These are phyloP conservation scores for Sturnus vulgaris DNA, from an alignment of 2,113 vertebrate genomes.

Conservation along the genomic window DNA sequence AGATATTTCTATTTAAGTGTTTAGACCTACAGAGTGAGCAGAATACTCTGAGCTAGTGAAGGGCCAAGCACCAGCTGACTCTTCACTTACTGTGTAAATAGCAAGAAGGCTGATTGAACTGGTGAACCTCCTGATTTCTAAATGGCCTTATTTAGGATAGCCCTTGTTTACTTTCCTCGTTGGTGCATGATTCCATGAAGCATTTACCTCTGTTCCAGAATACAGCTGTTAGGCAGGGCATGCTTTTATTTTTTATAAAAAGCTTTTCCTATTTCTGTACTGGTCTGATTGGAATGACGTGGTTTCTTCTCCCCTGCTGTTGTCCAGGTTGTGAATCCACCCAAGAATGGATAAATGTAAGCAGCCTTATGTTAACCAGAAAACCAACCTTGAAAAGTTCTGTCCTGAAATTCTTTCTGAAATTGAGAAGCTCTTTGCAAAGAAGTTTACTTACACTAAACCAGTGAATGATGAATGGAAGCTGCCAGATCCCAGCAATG, in stretches of 20 bases:
- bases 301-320: neutral
- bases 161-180: neutral
- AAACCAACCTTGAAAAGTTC: slow-evolving; percentile 41
- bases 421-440: slow-evolving; percentile 78
- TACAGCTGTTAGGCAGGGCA: neutral
- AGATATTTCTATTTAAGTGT: neutral
- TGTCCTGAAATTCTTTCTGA: slow-evolving; percentile 74
- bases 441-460: slow-evolving; percentile 80
- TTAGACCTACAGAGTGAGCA: neutral
- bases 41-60: neutral
- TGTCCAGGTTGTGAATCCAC: slow-evolving; percentile 37
- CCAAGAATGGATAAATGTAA: slow-evolving; percentile 81
- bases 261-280: neutral
- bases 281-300: neutral
- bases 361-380: slow-evolving; percentile 59
- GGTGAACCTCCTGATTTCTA: neutral
- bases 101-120: neutral
- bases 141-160: neutral
- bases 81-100: neutral
- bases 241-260: neutral
- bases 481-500: slow-evolving; percentile 74
- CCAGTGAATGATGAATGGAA: slow-evolving; percentile 77
- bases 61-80: neutral
- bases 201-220: neutral
- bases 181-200: neutral